These are phyloP conservation scores for Spodoptera littoralis DNA, from an alignment of 2,888 invertebrate species.

Conservation along the genomic window DNA sequence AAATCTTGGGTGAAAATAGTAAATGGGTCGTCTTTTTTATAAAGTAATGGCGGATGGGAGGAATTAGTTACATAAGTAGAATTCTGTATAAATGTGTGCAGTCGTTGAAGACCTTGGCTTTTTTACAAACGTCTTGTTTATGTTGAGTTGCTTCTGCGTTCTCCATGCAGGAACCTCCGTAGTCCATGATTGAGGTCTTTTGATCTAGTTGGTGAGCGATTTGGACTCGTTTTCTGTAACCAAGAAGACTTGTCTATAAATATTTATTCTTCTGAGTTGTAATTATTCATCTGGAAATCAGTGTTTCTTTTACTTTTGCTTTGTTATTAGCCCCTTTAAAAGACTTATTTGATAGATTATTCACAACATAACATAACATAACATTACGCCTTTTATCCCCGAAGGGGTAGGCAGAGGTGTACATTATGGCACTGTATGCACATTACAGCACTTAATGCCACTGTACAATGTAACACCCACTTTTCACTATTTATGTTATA, in stretches of 20 bases:
- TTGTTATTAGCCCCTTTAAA: no score
- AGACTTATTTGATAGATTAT: no score
- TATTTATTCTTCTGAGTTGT: no score
- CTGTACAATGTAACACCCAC: no score
- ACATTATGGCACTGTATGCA: no score
- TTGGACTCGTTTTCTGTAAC: slow-evolving; percentile 73
- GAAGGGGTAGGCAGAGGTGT: no score
- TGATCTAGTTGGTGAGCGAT: slow-evolving; percentile 72
- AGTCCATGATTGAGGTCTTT: slow-evolving; percentile 61
- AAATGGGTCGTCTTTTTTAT: slow-evolving; percentile 19
- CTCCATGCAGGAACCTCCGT: slow-evolving; percentile 75
- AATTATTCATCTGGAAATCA: no score
- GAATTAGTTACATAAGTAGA: slow-evolving; percentile 64
- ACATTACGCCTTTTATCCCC: no score
- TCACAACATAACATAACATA: no score
- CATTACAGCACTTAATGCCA: no score
- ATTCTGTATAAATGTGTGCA: slow-evolving; percentile 82
- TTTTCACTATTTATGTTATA: no score
- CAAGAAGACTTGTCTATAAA: not conserved
- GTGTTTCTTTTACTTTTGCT: no score
- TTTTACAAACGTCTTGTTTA: slow-evolving; percentile 83
- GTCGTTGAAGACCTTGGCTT: slow-evolving; percentile 84
- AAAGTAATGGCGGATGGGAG: slow-evolving; percentile 5
- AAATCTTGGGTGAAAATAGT: slow-evolving; percentile 25
- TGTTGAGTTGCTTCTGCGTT: slow-evolving; percentile 79